Base-by-base conservation (phyloP, 2,797 vertebrate species). In the Sebastes trivittatus region DNA sequence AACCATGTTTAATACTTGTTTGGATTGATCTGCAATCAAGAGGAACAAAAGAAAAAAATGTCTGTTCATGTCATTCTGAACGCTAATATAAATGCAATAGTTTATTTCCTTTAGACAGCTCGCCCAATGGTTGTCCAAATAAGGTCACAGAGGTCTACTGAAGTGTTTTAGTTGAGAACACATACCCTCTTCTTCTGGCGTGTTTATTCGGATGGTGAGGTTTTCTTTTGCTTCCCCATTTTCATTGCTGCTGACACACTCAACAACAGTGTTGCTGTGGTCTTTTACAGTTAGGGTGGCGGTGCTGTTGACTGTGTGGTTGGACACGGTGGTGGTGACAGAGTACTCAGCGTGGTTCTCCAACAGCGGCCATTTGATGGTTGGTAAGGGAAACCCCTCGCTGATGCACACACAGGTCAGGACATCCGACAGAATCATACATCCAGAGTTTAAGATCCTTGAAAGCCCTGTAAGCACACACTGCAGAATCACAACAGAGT, bases 321-420 rank as follows among this genome's bases (percentile, higher is more conserved):
- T n/a, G 10, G 80, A 80, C 52, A 85, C 87, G 0, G 38, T 62
- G 10, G 77, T 87, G 16, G 4, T 34, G 23, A 82, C 16, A 4
- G 20, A 61, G 77, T 87, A 87, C 20, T 76, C 67, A 1, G 46
- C n/a, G 14, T 62, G 72, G 38, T 72, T 54, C 42, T 72, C 14
- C 75, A 93, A 27, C 70, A 82, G 61, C 0, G 76, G 86, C 93
- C 93, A 94, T 49, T 2, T 30, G 56, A 93, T 72, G 55, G 74
- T 1, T 38, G 89, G 90, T 3, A 84, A 18, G 23, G 88, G 89
- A 71, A 77, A 11, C 18, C 88, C 90, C 42, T 66, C 34, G 52
- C 42, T 85, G 29, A 88, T 10, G 27, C 91, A 93, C 64, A 82
- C 76, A 65, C 92, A 93, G 38, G 77, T 91, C 81, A 91, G 38